Base-by-base conservation (phyloP, 2,797 vertebrate genomes). In the Sebastes matsubarae region DNA sequence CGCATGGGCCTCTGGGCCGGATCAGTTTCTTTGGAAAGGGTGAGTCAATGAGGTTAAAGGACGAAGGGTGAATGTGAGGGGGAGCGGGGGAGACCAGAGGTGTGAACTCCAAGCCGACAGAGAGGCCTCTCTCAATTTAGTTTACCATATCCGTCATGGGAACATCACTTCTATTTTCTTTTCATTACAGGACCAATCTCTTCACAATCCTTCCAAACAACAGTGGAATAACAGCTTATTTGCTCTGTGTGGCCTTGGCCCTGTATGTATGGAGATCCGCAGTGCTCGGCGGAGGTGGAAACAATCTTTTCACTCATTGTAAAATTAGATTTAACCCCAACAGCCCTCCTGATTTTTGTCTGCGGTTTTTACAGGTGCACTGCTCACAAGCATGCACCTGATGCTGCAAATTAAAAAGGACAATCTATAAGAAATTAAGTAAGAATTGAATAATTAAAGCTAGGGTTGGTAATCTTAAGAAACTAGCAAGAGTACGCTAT, bases 151-250 rank as follows among this genome's bases (percentile, higher is more conserved):
- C 94, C 91, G 93, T 96, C 95, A 95, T 95, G 95, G 94, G 95
- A 96, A 96, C 92, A 91, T 95, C 83, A 84, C 89, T 90, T 93
- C 84, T 96, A 94, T 96, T 96, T 96, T 96, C 95, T 96, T 96
- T 96, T 96, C 94, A 96, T 96, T 96, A 96, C 83, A 72, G 81
- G 80, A 92, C 87, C 90, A 91, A 94, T 95, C 93, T 94, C 91
- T 90, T 81, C 80, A 82, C 92, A 93, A 95, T 94, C 94, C 92
- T 81, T 94, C 88, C 93, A 94, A 95, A 95, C 94, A 95, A 89
- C 90, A 85, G 88, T 93, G 92, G 91, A 96, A 94, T 95, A 95
- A 95, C 95, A 91, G 93, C 89, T 93, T 94, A 90, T 95, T 95
- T 94, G 89, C 88, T 94, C 89, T 91, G 89, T 88, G 90, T 93